These are phyloP conservation scores for Pristionchus entomophagus DNA, from an alignment of 2,888 invertebrate species.

Conservation along the genomic window DNA sequence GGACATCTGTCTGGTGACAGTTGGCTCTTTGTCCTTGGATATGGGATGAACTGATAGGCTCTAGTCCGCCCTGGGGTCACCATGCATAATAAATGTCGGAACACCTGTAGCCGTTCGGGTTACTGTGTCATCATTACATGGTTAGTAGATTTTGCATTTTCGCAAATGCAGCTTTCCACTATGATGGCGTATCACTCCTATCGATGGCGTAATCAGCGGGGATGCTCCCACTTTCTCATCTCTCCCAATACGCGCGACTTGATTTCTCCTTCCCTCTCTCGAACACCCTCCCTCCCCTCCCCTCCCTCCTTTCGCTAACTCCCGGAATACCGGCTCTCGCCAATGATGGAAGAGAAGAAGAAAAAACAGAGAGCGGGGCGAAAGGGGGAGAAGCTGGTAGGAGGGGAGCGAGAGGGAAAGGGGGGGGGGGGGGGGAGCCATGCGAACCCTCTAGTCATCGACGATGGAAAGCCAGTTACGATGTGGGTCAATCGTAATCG, in stretches of 20 bases:
- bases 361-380: background rate
- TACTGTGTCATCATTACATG: no score
- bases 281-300: background rate
- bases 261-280: conserved; percentile 31
- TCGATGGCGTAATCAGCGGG: background rate
- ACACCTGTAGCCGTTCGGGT: no score
- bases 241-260: conserved; percentile 26
- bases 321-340: conserved; percentile 39
- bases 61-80: no score
- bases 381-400: background rate
- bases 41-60: no score
- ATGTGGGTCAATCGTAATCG: conserved; percentile 22
- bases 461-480: background rate
- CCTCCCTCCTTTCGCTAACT: background rate
- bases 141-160: no score
- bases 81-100: no score
- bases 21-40: background rate
- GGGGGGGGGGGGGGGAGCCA: background rate
- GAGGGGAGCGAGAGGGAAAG: background rate
- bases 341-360: conserved; percentile 11
- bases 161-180: no score
- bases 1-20: conserved; percentile 26
- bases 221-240: background rate
- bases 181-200: no score
- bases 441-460: background rate